phyloP scores from a whole-genome alignment of 2,888 invertebrate species.

The Thymelicus acteon region DNA sequence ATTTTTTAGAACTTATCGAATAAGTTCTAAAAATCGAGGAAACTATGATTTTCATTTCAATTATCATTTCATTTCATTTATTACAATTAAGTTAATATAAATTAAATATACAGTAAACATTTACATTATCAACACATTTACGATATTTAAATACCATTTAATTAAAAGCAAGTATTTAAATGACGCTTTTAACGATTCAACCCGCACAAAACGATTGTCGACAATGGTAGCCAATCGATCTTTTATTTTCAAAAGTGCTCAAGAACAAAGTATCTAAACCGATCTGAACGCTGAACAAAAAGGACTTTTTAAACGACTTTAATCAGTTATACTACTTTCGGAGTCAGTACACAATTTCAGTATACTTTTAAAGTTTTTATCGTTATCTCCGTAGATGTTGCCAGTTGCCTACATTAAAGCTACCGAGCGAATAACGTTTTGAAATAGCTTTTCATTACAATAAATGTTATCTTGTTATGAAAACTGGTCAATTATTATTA shows the following conservation, averaged over 20 bases:
- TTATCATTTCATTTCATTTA: no score
- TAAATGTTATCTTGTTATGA: no score
- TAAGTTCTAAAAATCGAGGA: no score
- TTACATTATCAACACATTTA: no score
- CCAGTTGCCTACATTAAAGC: constrained; percentile 24
- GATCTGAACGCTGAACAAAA: constrained; percentile 39
- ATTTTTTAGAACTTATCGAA: no score
- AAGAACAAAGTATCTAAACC: constrained; percentile 26
- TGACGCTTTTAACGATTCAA: background rate
- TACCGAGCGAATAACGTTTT: background rate
- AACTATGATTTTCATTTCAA: no score
- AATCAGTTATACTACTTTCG: constrained; percentile 42
- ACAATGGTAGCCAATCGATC: background rate
- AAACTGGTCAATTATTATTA: no score
- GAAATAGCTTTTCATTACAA: no score
- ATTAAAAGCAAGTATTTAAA: no score
- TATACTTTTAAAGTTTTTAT: constrained; percentile 40
- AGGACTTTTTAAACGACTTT: constrained; percentile 41
- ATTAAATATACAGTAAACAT: no score
- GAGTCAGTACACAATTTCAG: constrained; percentile 40
- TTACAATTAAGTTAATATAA: no score
- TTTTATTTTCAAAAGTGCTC: background rate
- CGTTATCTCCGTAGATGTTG: constrained; percentile 22
- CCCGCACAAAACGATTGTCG: background rate
- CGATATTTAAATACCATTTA: no score